Base-by-base conservation (phyloP, 2,113 vertebrate genomes). In the Macrotis lagotis region DNA sequence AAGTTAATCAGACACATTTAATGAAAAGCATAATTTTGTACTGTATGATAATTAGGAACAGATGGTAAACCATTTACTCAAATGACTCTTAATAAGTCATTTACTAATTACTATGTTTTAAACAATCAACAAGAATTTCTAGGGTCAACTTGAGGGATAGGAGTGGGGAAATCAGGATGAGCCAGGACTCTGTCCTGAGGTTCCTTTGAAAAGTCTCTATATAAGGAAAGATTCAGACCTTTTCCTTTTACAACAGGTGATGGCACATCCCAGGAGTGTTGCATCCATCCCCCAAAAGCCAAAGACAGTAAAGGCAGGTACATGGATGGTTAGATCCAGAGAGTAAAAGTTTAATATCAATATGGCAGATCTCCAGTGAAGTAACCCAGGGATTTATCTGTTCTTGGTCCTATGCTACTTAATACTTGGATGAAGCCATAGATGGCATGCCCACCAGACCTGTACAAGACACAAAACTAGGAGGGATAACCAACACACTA, bases 1-100 rank as follows among this genome's bases (percentile, higher is more conserved):
- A 93, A 95, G 92, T 88, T 52, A 88, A 47, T 55, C 66, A 83
- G 66, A 83, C 66, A 44, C n/a, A 51, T 52, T 93, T 93, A 89
- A 91, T 47, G n/a, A 90, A 22, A 50, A 25, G 52, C 44, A 59
- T 31, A 55, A 92, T 66, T 91, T 25, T 94, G 91, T 91, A 28
- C 48, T 59, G 88, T 90, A 49, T 74, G 50, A 66, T 25, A 88
- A 52, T 47, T 66, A 88, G 53, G 25, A 8, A 25, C 48, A 44
- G 89, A 48, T 51, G 91, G 91, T 90, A 93, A 94, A 50, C 3
- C 88, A 92, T 49, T 90, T 47, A 51, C 52, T n/a, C 55, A 51
- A 59, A 88, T 96, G 91, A 94, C 89, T 48, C 9, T 59, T 88
- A 94, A 93, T 16, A 44, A 83, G n/a, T 83, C 66, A 83, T 83